Base-by-base conservation (phyloP, 2,888 invertebrate genomes). In the Nephrotoma guestfalica region DNA sequence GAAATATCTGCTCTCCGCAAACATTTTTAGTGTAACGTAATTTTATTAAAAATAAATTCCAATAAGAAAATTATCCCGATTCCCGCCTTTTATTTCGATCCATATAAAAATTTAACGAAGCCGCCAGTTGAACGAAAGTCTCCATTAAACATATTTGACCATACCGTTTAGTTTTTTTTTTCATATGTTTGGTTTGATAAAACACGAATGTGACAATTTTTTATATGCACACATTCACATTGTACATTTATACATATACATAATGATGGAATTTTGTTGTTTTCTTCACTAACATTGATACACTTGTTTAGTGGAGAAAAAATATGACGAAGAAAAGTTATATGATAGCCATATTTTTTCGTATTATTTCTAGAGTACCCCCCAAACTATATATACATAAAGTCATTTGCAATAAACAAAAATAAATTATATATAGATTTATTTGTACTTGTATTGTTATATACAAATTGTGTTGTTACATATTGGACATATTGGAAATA, bases 1-100 rank as follows among this genome's bases (percentile, higher is more conserved):
- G 92, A 92, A 88, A 89, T 91, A 71, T 88, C 88, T 7, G 90
- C 90, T 0, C 83, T 91, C 0, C 90, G 90, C 86, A 88, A 90
- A 0, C 91, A 90, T 88, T 88, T 30, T 71, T 71, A 30, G 30
- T 71, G 9, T 30, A 30, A 30, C 0, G 9, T 15, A 51, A 51
- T 30, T 30, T 30, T 30, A 30, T 30, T n/a, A 51, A 15, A 51
- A 51, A 51, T 6, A 71, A 71, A 71, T 30, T 71, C 30, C 18
- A 15, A 57, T 57, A 57, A 6, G 57, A 57, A 71, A 43, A 43
- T 30, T 30, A 30, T 3, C 30, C 30, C 30, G 30, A 71, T 30
- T 71, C 71, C 71, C 71, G 71, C 71, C 71, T 71, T 71, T 71
- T 71, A 51, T 30, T 18, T 71, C 4, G 30, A 30, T n/a, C 47